Evolutionary conservation across 2,113 vertebrate genomes (phyloP).

Genomic region (Progne subis): DNA sequence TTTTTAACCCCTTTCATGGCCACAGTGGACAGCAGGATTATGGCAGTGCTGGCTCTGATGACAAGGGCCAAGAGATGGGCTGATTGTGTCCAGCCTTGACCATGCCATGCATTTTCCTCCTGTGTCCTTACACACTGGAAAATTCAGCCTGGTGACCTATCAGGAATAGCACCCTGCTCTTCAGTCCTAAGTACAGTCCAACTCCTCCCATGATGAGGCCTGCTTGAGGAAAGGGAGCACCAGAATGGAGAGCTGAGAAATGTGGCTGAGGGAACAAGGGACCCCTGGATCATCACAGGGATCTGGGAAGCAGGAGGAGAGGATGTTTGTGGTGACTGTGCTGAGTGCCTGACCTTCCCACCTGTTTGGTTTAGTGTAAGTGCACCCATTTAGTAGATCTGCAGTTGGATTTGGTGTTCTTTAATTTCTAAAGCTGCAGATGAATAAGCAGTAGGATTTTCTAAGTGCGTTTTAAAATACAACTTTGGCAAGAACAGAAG

Average conservation of each 20-base stretch:
- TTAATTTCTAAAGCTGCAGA: neutral
- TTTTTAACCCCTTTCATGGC: neutral
- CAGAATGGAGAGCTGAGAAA: neutral
- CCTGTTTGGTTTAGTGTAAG: neutral
- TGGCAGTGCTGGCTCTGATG: neutral
- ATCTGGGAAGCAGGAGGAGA: neutral
- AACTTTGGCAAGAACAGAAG: neutral
- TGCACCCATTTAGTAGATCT: neutral
- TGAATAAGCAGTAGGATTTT: conserved; percentile 28
- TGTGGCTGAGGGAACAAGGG: neutral
- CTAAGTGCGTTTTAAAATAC: neutral
- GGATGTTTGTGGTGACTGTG: neutral
- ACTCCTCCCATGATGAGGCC: neutral
- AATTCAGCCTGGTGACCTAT: neutral
- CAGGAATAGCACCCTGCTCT: neutral
- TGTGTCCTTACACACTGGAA: fast-evolving
- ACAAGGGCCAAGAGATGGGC: neutral
- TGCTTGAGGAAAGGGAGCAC: neutral
- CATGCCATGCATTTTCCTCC: neutral
- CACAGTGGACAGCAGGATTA: neutral
- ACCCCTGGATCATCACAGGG: neutral
- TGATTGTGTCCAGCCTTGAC: neutral
- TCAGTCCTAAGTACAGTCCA: neutral
- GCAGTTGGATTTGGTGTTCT: neutral
- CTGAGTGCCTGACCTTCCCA: neutral